Percentiles rank a stretch among this genome's conserved stretches.
phyloP scores from a whole-genome alignment of 2,888 invertebrate species.

The Ophraella communa region DNA sequence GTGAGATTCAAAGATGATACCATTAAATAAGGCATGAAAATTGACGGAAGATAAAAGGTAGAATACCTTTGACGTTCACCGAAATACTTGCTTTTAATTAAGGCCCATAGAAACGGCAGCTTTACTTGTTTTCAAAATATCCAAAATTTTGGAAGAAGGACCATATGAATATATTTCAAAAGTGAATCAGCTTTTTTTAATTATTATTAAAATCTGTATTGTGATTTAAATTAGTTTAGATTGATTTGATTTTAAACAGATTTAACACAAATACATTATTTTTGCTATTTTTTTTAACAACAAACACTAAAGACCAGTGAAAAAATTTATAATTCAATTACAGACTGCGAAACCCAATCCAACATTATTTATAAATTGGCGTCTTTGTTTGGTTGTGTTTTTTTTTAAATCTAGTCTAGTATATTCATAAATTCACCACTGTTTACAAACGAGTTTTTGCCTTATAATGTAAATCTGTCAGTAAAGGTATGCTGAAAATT shows the following conservation, averaged over 20 bases:
- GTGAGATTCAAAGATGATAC: slow-evolving; percentile 3
- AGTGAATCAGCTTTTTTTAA: too few species aligned
- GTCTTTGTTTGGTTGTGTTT: background rate
- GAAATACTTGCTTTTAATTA: slow-evolving; percentile 12
- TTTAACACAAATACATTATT: too few species aligned
- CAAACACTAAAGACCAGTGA: too few species aligned
- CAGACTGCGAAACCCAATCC: background rate
- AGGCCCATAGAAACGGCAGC: slow-evolving; percentile 6
- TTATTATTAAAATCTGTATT: too few species aligned
- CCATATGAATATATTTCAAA: too few species aligned
- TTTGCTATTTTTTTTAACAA: too few species aligned
- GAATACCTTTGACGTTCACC: slow-evolving; percentile 29
- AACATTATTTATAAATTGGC: background rate
- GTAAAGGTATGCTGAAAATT: background rate
- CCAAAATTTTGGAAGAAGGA: slow-evolving; percentile 10
- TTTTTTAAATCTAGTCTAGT: background rate
- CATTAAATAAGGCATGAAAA: slow-evolving; percentile 45
- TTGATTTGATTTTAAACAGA: too few species aligned
- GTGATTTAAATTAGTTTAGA: too few species aligned
- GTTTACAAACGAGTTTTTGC: background rate
- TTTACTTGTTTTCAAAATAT: slow-evolving; percentile 10
- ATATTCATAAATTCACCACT: background rate
- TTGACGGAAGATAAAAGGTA: slow-evolving; percentile 35
- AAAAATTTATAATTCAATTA: background rate
- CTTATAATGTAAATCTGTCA: slow-evolving; percentile 1